Evolutionary conservation across 2,888 invertebrate genomes (phyloP).

Genomic region (Mythimna lalbum): DNA sequence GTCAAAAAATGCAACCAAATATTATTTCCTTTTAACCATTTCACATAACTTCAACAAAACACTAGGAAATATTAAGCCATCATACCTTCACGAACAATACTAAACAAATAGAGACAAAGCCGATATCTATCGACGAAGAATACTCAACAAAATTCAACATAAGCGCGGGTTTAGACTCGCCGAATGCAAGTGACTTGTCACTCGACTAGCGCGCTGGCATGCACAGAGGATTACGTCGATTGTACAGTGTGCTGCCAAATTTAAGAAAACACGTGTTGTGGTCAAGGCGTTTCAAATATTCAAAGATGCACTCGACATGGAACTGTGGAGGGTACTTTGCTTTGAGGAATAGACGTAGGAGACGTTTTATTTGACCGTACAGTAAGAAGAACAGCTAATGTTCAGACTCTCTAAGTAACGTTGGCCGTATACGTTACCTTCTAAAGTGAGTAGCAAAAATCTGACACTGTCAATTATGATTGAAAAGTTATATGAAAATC

Average conservation of each 20-base stretch:
- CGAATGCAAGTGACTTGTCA: constrained; percentile 51
- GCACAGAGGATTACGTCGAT: constrained; percentile 27
- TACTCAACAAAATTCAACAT: constrained; percentile 34
- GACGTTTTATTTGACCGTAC: neutral
- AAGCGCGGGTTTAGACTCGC: constrained; percentile 42
- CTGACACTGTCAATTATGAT: no score
- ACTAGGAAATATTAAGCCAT: constrained; percentile 12
- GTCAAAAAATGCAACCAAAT: no score
- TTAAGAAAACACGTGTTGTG: constrained; percentile 24
- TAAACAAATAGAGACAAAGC: constrained; percentile 30
- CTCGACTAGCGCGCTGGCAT: constrained; percentile 38
- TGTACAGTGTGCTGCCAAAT: constrained; percentile 51
- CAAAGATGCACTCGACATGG: constrained; percentile 8
- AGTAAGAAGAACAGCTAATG: no score
- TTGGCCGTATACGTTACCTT: no score
- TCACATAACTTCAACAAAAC: neutral
- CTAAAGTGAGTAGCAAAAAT: no score
- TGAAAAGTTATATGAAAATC: no score
- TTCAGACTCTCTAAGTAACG: no score
- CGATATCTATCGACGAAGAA: constrained; percentile 19
- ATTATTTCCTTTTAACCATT: no score
- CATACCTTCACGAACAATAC: constrained; percentile 5
- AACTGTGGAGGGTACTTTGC: neutral
- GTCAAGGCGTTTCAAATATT: constrained; percentile 45
- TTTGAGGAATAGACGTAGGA: neutral